phyloP scores from a whole-genome alignment of 1,140 invertebrate species.

The Heliconius nattereri region DNA sequence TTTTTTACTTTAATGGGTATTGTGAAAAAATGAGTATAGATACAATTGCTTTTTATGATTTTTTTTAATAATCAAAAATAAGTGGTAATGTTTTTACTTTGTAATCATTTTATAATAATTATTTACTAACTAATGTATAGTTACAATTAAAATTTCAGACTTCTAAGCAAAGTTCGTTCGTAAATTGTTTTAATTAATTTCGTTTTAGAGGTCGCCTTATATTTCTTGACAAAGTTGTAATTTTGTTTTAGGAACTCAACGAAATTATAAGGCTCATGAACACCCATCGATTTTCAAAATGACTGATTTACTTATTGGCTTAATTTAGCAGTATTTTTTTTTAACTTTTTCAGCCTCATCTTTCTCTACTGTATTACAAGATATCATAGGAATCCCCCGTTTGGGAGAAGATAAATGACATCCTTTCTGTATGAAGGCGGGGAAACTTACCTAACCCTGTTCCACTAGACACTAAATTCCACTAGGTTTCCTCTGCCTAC shows the following conservation, averaged over 20 bases:
- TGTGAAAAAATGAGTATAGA: too few relatives aligned
- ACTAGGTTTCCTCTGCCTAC: too few relatives aligned
- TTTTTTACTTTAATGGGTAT: too few relatives aligned
- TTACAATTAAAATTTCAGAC: conserved; percentile 10
- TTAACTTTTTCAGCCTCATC: not conserved
- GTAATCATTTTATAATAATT: not conserved
- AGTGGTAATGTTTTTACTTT: not conserved
- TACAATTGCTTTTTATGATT: too few relatives aligned
- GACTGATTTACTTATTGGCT: not conserved
- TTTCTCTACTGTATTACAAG: not conserved
- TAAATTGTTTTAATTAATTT: conserved; percentile 42
- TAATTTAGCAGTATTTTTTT: not conserved
- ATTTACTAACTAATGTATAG: not conserved
- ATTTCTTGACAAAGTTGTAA: conserved; percentile 34
- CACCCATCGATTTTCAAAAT: not conserved
- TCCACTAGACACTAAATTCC: too few relatives aligned
- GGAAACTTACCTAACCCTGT: too few relatives aligned
- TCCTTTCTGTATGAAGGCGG: too few relatives aligned
- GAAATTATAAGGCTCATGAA: conserved; percentile 31
- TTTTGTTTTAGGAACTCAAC: conserved; percentile 31
- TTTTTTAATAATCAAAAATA: too few relatives aligned
- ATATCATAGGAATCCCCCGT: too few relatives aligned
- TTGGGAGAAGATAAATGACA: too few relatives aligned
- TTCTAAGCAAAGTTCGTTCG: conserved; percentile 27
- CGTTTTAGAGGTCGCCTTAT: conserved; percentile 32